These are phyloP conservation scores for Gulo gulo DNA, from an alignment of 2,113 vertebrate genomes.

Conservation along the genomic window DNA sequence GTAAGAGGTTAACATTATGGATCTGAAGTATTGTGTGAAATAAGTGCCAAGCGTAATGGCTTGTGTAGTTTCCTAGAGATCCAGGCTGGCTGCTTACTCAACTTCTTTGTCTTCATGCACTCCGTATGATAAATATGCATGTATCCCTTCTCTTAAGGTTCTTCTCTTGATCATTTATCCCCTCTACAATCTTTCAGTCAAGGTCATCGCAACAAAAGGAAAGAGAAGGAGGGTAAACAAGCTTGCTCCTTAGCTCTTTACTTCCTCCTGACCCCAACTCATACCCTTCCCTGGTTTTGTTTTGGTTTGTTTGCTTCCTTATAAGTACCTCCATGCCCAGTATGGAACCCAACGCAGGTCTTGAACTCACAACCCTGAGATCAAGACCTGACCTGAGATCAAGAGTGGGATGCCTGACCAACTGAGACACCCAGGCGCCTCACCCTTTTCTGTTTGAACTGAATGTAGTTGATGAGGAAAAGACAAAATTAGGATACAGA, in stretches of 20 bases:
- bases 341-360: neutral
- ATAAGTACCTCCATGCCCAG: neutral
- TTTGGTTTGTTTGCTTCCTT: neutral
- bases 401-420: neutral
- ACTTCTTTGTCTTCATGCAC: neutral
- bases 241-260: neutral
- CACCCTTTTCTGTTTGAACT: neutral
- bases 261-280: neutral
- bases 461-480: neutral
- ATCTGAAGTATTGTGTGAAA: neutral
- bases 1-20: neutral
- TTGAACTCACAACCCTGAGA: neutral
- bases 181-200: neutral
- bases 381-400: neutral
- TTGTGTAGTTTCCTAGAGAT: neutral
- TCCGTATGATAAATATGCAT: neutral
- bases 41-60: neutral
- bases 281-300: neutral
- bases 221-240: neutral
- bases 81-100: neutral
- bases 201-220: neutral
- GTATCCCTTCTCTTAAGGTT: neutral
- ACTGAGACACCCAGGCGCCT: neutral
- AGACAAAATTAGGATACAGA: neutral
- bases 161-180: neutral